phyloP scores from a whole-genome alignment of 2,113 vertebrate species.

The Spea bombifrons region DNA sequence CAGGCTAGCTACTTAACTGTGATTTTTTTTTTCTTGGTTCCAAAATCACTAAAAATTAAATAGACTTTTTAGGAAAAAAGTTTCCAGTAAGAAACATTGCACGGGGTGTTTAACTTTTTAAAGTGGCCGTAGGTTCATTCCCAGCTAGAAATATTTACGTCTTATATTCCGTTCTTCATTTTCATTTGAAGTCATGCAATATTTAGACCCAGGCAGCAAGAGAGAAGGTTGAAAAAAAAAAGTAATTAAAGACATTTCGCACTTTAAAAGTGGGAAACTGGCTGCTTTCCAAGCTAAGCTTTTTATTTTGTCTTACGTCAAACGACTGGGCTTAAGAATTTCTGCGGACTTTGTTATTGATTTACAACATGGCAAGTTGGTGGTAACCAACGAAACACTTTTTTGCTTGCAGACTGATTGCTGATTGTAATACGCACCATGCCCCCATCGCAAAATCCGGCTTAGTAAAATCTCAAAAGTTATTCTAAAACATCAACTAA shows the following conservation, averaged over 20 bases:
- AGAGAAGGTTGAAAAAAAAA: slow-evolving; percentile 7
- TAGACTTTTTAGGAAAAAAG: not conserved
- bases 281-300: slow-evolving; percentile 5
- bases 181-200: not conserved
- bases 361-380: slow-evolving; percentile 24
- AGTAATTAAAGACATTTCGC: slow-evolving; percentile 38
- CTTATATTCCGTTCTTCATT: not conserved
- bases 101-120: not conserved
- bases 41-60: no score
- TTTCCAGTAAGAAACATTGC: not conserved
- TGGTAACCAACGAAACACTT: slow-evolving; percentile 21
- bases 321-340: not conserved
- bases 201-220: not conserved
- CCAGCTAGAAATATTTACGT: slow-evolving; percentile 36
- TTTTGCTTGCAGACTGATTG: not conserved
- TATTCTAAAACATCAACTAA: no score
- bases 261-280: slow-evolving; percentile 40
- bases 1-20: no score
- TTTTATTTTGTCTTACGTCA: slow-evolving; percentile 21
- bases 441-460: no score
- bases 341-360: not conserved
- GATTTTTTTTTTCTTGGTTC: no score
- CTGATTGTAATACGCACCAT: not conserved
- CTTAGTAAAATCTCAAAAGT: no score
- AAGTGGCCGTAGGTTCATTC: not conserved